phyloP scores from a whole-genome alignment of 1,140 invertebrate genomes.

The Magallana ariakensis region DNA sequence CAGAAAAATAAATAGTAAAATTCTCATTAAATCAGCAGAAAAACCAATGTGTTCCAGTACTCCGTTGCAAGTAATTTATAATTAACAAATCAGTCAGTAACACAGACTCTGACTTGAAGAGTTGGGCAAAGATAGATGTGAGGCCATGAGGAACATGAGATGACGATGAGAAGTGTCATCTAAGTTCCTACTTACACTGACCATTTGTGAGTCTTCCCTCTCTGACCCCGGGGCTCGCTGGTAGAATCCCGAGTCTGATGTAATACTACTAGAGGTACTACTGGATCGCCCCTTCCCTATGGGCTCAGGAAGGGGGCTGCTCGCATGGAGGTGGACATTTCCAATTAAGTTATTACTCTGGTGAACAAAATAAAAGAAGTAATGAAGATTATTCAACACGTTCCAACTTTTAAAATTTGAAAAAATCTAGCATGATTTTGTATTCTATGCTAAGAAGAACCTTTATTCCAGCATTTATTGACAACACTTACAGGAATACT shows the following conservation, averaged over 20 bases:
- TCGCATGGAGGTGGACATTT: constrained; percentile 55
- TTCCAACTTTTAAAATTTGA: too few species aligned
- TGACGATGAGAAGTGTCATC: constrained; percentile 27
- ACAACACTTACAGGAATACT: constrained; percentile 58
- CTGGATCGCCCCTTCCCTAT: constrained; percentile 79
- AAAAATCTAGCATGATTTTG: too few species aligned
- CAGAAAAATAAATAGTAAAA: too few species aligned
- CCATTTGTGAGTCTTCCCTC: constrained; percentile 80
- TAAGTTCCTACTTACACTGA: constrained; percentile 46
- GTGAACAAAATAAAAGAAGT: constrained; percentile 13
- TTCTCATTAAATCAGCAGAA: too few species aligned
- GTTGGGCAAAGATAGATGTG: too few species aligned
- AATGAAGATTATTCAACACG: too few species aligned
- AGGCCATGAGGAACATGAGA: constrained; percentile 22
- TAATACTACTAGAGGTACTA: constrained; percentile 78
- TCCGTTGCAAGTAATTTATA: too few species aligned
- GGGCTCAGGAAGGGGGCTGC: constrained; percentile 76
- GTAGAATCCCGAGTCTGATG: constrained; percentile 74
- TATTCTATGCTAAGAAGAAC: too few species aligned
- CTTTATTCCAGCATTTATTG: too few species aligned
- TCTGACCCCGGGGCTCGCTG: constrained; percentile 80
- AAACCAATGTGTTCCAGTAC: too few species aligned
- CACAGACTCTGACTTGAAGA: too few species aligned
- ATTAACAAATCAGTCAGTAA: too few species aligned
- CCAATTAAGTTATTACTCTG: constrained; percentile 59